phyloP scores from a whole-genome alignment of 2,888 invertebrate species.

The Liodrosophila aerea region DNA sequence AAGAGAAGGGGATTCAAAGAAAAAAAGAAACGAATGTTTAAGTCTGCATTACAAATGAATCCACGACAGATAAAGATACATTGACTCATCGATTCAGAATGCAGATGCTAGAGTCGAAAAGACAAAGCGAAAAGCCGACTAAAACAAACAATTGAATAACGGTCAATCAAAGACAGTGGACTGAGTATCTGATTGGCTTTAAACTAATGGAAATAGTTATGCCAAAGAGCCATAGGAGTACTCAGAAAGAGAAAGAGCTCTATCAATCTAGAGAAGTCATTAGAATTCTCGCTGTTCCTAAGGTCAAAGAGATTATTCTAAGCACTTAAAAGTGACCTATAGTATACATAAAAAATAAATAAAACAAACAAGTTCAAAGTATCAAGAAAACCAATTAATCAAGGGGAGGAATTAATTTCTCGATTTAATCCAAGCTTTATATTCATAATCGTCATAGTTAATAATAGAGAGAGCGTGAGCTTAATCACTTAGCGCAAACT shows the following conservation, averaged over 20 bases:
- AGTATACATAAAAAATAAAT: constrained; percentile 7
- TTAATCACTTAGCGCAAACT: too few species aligned
- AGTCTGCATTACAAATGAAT: constrained; percentile 57
- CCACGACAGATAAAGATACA: constrained; percentile 19
- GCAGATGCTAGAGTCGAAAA: constrained; percentile 12
- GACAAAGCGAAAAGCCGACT: constrained; percentile 16
- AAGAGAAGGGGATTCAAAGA: constrained; percentile 35
- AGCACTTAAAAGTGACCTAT: too few species aligned
- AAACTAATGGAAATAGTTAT: background rate
- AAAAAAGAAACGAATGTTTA: constrained; percentile 53
- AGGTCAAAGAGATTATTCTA: too few species aligned
- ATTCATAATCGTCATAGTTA: too few species aligned
- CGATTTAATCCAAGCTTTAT: too few species aligned
- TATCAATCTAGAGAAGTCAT: too few species aligned
- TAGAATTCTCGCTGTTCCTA: too few species aligned
- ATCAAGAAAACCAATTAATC: too few species aligned
- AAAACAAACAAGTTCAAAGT: background rate
- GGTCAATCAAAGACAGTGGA: constrained; percentile 32
- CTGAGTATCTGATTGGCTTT: background rate
- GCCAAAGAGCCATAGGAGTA: background rate
- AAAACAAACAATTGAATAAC: constrained; percentile 29
- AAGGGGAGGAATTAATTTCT: too few species aligned
- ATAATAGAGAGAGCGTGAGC: too few species aligned
- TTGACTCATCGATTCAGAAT: background rate
- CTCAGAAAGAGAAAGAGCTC: too few species aligned